phyloP scores from a whole-genome alignment of 2,797 vertebrate genomes.

The Hoplostethus mediterraneus region DNA sequence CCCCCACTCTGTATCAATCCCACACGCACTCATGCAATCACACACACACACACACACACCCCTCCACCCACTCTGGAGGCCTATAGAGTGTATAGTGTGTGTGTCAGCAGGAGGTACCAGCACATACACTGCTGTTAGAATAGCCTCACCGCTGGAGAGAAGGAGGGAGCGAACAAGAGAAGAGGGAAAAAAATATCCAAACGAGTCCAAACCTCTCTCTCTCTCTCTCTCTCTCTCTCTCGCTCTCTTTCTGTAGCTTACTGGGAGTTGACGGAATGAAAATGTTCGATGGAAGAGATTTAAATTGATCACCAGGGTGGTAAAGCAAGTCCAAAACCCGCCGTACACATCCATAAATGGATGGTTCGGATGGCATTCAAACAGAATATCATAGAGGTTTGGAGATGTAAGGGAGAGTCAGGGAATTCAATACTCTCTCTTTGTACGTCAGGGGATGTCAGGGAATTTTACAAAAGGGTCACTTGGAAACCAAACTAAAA shows the following conservation, averaged over 20 bases:
- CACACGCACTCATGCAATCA: slow-evolving; percentile 10
- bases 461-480: too few species aligned
- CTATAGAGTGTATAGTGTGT: slow-evolving; percentile 65
- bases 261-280: slow-evolving; percentile 16
- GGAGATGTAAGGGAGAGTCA: slow-evolving; percentile 7
- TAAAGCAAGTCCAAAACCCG: too few species aligned
- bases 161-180: slow-evolving; percentile 28
- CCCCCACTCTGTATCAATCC: slow-evolving; percentile 37
- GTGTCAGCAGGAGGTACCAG: slow-evolving; percentile 62
- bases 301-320: too few species aligned
- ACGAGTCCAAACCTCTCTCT: slow-evolving; percentile 20
- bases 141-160: slow-evolving; percentile 58
- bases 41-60: slow-evolving; percentile 6
- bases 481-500: too few species aligned
- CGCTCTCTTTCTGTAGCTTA: too few species aligned
- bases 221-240: not conserved
- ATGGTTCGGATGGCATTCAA: slow-evolving; percentile 8
- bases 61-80: slow-evolving; percentile 35
- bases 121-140: slow-evolving; percentile 65
- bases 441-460: not conserved
- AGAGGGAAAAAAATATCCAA: slow-evolving; percentile 11
- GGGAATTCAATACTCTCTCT: not conserved
- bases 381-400: too few species aligned
- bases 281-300: not conserved
- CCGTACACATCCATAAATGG: slow-evolving; percentile 13